Evolutionary conservation across 1,140 invertebrate species (phyloP), one percentile per base, ranked within the genome.

Genomic region (Trissolcus basalis): DNA sequence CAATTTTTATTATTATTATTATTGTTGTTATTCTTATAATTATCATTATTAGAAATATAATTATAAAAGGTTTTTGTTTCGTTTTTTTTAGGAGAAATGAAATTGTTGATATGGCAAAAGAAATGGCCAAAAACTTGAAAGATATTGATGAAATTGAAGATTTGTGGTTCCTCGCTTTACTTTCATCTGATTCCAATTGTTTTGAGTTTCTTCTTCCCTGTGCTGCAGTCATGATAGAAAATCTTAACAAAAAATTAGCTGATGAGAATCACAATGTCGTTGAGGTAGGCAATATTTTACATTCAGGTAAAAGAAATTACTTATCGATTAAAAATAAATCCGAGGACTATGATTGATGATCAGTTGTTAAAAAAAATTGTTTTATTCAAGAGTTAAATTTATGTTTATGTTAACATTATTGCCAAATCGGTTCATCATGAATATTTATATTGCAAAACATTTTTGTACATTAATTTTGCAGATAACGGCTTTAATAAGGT

Each of bases 131-230:
- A 12, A 54, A 49, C 53, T 65, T 58, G 39, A 44, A 72, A 13
- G 19, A 49, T 2, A 54, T 81, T 16, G 41, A 78, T 14, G 50
- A 81, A 59, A 13, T 67, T 11, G 67, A 84, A 43, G 53, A 75
- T 53, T 35, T 85, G 19, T 88, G 85, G 85, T 32, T 86, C 44
- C 35, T 87, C 27, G 83, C 85, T 43, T 59, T 86, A 9, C 53
- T 88, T 16, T 88, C 87, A 3, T 87, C 86, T 1, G 60, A 77
- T 35, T 0, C 12, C 15, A 47, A 70, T 16, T 87, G 81, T 11
- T 39, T 27, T 0, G 47, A 64, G 33, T 7, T 55, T 56, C 35
- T 85, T 4, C 58, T 65, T 12, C 51, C 49, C 12, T 70, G 67
- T 56, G n/a, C 64, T 47, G 33, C 54, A 15, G 35, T 7, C 14